Evolutionary conservation across 2,113 vertebrate species (phyloP), one percentile per base, ranked within the genome.

Genomic region (Oxyruncus cristatus): DNA sequence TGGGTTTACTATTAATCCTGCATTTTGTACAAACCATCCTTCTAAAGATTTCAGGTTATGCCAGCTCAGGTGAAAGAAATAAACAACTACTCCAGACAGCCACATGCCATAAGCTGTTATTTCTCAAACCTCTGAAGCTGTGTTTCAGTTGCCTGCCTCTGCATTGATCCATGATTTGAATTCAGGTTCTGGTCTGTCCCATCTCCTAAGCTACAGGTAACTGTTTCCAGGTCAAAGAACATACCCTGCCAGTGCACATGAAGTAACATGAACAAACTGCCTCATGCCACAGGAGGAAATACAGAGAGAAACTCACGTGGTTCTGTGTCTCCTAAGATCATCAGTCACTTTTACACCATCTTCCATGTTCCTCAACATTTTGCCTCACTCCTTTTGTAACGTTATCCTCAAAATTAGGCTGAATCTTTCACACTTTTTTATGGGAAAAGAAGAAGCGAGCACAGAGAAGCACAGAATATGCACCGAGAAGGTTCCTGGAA

Each of bases 171-270:
- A 14, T 3, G 12, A 63, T 35, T n/a, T 73, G 41, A 70, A 65
- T 58, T 52, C 35, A 46, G 28, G 11, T 82, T 71, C 42, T 42
- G n/a, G 28, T 68, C 68, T 76, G 52, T 65, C 37, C 76, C 42
- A 30, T 65, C 52, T 72, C 73, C 70, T n/a, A n/a, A 72, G 11
- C 13, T 78, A 66, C 52, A 82, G 18, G 30, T 44, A 78, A 84
- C 28, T 28, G 8, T 44, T 85, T 87, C 74, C 33, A 62, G 50
- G 46, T 28, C 68, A 78, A 74, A 70, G 39, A 85, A 53, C 14
- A 30, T 2, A 50, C 14, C 0, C 0, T 62, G 37, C 33, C 76
- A 79, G 26, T 7, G 37, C 63, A 73, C 9, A 3, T 26, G 35
- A 63, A 93, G 42, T 55, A 63, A 82, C 2, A 4, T 14, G 33